phyloP scores from a whole-genome alignment of 2,113 vertebrate genomes.

The Manacus vitellinus region DNA sequence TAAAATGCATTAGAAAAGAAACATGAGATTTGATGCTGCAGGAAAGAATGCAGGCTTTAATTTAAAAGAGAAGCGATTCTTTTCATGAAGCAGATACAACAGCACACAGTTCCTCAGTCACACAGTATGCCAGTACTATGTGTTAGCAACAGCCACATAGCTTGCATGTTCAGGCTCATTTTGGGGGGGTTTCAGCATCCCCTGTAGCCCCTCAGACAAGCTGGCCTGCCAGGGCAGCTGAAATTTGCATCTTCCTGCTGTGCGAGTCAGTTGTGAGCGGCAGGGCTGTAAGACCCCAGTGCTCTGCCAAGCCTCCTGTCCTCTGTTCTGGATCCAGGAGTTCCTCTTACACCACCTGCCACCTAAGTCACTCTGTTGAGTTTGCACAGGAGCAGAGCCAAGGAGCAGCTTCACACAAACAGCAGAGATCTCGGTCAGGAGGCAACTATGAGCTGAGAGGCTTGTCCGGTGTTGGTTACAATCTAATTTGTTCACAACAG shows the following conservation, averaged over 20 bases:
- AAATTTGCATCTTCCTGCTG: background rate
- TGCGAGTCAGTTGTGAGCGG: background rate
- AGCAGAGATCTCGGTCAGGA: background rate
- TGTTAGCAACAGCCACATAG: background rate
- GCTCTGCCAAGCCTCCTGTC: background rate
- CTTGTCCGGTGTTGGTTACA: background rate
- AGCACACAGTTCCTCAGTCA: background rate
- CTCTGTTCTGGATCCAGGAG: background rate
- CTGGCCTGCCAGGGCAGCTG: background rate
- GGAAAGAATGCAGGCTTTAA: background rate
- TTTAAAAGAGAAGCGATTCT: background rate
- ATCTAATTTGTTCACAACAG: background rate
- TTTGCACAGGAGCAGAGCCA: slow-evolving; percentile 16
- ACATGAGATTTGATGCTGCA: background rate
- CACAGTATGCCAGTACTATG: background rate
- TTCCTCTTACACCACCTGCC: background rate
- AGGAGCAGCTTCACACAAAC: background rate
- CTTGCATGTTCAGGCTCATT: background rate
- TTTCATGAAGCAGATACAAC: background rate
- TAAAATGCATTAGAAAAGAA: background rate
- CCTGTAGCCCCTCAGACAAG: background rate
- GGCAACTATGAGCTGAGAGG: background rate
- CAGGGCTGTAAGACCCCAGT: background rate
- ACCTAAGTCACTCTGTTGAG: background rate
- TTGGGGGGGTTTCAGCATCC: background rate